Percentiles rank a stretch among this genome's conserved stretches.
These are phyloP conservation scores for Mystacides longicornis DNA, from an alignment of 2,888 invertebrate genomes.

Conservation along the genomic window DNA sequence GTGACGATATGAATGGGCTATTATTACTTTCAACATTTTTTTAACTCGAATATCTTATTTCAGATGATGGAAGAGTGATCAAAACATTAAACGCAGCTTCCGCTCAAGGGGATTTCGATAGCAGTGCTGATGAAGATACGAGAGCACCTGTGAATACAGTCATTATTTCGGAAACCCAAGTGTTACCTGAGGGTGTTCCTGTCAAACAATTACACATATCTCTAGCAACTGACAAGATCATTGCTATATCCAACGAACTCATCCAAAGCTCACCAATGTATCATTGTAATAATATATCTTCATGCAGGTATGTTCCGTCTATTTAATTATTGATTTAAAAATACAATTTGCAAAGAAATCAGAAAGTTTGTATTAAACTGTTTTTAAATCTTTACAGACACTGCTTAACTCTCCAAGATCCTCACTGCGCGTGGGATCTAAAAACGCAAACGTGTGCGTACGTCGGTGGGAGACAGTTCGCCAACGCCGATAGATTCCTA, in stretches of 20 bases:
- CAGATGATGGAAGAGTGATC: constrained; percentile 83
- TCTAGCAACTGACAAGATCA: constrained; percentile 68
- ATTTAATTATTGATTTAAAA: too few relatives aligned
- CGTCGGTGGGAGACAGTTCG: constrained; percentile 50
- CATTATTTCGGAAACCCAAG: constrained; percentile 78
- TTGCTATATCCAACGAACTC: constrained; percentile 83
- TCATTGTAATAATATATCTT: constrained; percentile 64
- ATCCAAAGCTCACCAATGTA: constrained; percentile 80
- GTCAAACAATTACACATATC: constrained; percentile 73
- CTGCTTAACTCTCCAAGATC: constrained; percentile 90
- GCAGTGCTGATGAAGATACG: constrained; percentile 47
- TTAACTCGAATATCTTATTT: not conserved
- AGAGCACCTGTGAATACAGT: constrained; percentile 56
- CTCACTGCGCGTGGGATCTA: constrained; percentile 95
- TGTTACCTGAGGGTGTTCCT: constrained; percentile 60
- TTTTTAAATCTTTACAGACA: constrained; percentile 49
- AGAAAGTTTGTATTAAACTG: too few relatives aligned
- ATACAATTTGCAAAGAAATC: too few relatives aligned
- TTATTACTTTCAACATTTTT: not conserved
- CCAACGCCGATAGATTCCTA: constrained; percentile 56
- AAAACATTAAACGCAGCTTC: constrained; percentile 81
- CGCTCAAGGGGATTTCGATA: constrained; percentile 52
- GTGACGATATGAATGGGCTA: constrained; percentile 12
- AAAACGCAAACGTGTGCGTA: constrained; percentile 53
- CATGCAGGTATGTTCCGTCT: constrained; percentile 51